phyloP scores from a whole-genome alignment of 2,797 vertebrate genomes.

The Cichlasoma orientale region DNA sequence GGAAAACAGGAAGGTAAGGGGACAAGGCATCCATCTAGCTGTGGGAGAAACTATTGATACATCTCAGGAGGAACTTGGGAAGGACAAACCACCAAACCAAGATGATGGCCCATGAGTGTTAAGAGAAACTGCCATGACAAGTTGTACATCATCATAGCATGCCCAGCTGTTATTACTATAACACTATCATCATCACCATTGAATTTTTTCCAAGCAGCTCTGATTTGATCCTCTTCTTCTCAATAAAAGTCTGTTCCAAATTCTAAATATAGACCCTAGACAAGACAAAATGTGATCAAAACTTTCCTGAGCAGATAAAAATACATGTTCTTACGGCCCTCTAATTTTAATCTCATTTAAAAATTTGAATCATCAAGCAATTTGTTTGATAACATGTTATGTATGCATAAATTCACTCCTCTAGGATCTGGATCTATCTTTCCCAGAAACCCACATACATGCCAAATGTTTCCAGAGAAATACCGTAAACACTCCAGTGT shows the following conservation, averaged over 20 bases:
- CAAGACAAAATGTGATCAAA: constrained; percentile 45
- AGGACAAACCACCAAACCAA: constrained; percentile 66
- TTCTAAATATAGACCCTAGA: constrained; percentile 40
- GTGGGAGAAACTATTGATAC: constrained; percentile 48
- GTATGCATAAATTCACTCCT: constrained; percentile 28
- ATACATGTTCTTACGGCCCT: constrained; percentile 13
- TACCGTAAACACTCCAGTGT: constrained; percentile 43
- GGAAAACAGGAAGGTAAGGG: neutral
- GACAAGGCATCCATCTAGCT: constrained; percentile 25
- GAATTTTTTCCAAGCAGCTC: constrained; percentile 13
- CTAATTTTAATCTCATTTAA: constrained; percentile 12
- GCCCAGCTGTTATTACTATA: constrained; percentile 31
- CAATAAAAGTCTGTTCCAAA: constrained; percentile 34
- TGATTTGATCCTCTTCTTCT: constrained; percentile 5
- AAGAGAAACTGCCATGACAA: constrained; percentile 55
- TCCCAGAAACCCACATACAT: constrained; percentile 54
- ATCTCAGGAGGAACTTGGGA: constrained; percentile 44
- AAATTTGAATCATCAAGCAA: constrained; percentile 20
- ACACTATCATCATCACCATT: constrained; percentile 27
- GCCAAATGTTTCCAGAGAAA: constrained; percentile 64
- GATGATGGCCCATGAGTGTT: constrained; percentile 48
- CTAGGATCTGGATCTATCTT: constrained; percentile 42
- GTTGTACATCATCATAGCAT: constrained; percentile 43
- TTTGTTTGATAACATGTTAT: constrained; percentile 36
- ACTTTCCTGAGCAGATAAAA: constrained; percentile 35